Base-by-base conservation (phyloP, 2,113 vertebrate species). In the Pluvialis apricaria region DNA sequence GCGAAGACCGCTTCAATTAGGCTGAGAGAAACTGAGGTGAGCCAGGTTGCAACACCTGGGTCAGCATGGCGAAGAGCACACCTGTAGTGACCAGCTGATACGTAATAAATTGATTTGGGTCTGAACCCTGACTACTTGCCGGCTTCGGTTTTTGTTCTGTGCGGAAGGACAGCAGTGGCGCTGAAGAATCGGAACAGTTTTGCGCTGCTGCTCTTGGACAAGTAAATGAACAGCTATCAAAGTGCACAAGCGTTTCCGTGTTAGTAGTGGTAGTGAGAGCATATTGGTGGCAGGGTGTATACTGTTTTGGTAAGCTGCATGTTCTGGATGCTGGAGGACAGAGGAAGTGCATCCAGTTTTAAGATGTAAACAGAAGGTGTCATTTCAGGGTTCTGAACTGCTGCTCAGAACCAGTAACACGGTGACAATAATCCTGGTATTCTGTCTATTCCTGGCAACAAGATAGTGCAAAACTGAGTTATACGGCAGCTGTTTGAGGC, bases 201-300 rank as follows among this genome's bases (percentile, higher is more conserved):
- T 86, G 29, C 28, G 80, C 32, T 82, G 26, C 38, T 84, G 47
- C 34, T 82, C 34, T 84, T 54, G 24, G 17, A 26, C 4, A 21
- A 73, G n/a, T 34, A 36, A 32, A 61, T 31, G 34, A 91, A 31
- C 26, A 79, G 2, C 20, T 49, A 3, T 13, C 38, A 5, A 73
- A 75, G 21, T 28, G 29, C 26, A 11, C 45, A 11, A 4, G 5
- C 1, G 0, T 83, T 95, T 52, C 73, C 0, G 0, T 64, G 6
- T 44, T 22, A 38, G 11, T 32, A 40, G 38, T 62, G 60, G 19
- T 26, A n/a, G 32, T 5, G n/a, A 75, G 55, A 15, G 15, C 1
- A 1, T 32, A 3, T 15, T 58, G 54, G 44, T 80, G 42, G 31
- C 25, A 85, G 20, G 2, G 3, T 58, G 44, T 20, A 10, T 60